Evolutionary conservation across 2,888 invertebrate species (phyloP), one percentile per base, ranked within the genome.

Genomic region (Tortrix viridana): DNA sequence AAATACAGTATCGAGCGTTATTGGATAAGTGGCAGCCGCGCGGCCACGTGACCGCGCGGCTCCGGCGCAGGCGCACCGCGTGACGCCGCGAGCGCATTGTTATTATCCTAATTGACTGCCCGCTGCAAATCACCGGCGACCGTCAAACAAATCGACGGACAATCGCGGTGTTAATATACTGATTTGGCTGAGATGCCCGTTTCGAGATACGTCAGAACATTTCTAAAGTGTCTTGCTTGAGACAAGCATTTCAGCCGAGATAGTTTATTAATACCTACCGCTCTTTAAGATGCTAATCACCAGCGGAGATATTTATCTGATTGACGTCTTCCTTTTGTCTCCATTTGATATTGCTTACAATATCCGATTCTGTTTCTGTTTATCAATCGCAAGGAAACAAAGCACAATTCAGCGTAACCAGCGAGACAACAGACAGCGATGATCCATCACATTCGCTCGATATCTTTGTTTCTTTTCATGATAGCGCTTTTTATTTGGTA

Each of bases 31-130:
- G 38, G 37, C 14, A 16, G 26, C 47, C 18, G 50, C 7, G 16
- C 7, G 14, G 50, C 32, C 32, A 18, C 26, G 49, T 12, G 18
- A 32, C 50, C 37, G 19, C n/a, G 19, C n/a, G n/a, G n/a, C n/a
- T n/a, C n/a, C n/a, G n/a, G n/a, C n/a, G n/a, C n/a, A n/a, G n/a
- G n/a, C n/a, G 49, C 49, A 16, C 26, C 5, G 12, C 32, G 32
- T 41, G 41, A 16, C 49, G 5, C 18, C 5, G 32, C 49, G 9
- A 9, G 26, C 38, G 18, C 23, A 57, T 38, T 57, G 47, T 57
- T 16, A 48, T 60, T 55, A 53, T 16, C 26, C 41, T 48, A 41
- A 54, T 54, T 54, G 48, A 19, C 37, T 50, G 50, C 37, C 48
- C 54, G 26, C 12, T 41, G 26, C 26, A 44, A 59, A 60, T 26